Conservation (phyloP, 2,888 invertebrate species). For the Serrognathus titanus region DNA sequence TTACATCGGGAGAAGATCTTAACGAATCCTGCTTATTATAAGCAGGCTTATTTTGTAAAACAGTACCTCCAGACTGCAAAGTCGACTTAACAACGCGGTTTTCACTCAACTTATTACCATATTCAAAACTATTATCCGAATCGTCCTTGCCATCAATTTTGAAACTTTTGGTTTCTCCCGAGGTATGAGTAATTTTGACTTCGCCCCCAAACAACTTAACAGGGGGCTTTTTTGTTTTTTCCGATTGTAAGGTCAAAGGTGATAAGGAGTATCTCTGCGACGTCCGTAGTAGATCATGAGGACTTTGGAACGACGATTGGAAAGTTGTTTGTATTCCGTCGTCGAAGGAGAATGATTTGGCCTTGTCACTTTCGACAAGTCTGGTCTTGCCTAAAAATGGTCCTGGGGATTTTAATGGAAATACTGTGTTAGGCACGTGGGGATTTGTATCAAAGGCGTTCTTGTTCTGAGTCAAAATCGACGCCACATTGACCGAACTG, state of each 20-base stretch:
- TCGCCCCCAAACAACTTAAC: conserved; percentile 75
- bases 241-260: conserved; percentile 33
- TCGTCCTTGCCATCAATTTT: conserved; percentile 43
- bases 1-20: conserved; percentile 36
- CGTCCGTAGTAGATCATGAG: conserved; percentile 22
- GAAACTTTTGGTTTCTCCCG: conserved; percentile 62
- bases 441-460: conserved; percentile 48
- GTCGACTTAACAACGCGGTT: conserved; percentile 75
- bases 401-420: conserved; percentile 76
- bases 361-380: conserved; percentile 61
- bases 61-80: conserved; percentile 80
- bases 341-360: conserved; percentile 48
- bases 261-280: conserved; percentile 36
- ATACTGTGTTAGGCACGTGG: conserved; percentile 42
- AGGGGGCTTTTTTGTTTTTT: conserved; percentile 41
- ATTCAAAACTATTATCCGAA: conserved; percentile 33
- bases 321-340: conserved; percentile 34
- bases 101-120: conserved; percentile 43
- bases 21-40: conserved; percentile 29
- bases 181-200: conserved; percentile 69
- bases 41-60: conserved; percentile 45
- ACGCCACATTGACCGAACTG: conserved; percentile 49
- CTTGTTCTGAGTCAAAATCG: conserved; percentile 48
- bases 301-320: conserved; percentile 18
- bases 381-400: conserved; percentile 79